Conservation (phyloP, 2,113 vertebrate genomes). For the Notiomystis cincta region DNA sequence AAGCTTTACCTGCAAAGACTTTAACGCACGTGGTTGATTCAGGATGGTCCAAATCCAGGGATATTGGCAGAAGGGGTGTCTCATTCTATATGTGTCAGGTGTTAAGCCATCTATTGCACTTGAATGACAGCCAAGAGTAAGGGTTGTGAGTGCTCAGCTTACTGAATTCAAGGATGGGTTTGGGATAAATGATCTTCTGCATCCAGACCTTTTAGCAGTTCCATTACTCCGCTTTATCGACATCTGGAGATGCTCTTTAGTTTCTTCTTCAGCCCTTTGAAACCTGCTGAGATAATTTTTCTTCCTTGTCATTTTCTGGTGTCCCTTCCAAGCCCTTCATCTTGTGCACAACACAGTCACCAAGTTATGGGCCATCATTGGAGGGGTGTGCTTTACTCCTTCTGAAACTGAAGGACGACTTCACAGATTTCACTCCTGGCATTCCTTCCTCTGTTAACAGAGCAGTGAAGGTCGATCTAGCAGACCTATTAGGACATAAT, state of each 20-base stretch:
- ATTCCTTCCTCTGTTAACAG: neutral
- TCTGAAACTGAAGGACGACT: neutral
- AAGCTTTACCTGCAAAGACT: neutral
- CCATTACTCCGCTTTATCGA: neutral
- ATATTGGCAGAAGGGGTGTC: neutral
- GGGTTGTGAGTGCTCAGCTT: neutral
- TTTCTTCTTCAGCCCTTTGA: neutral
- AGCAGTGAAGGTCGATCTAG: neutral
- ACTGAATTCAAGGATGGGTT: neutral
- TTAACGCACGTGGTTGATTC: neutral
- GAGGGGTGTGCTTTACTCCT: neutral
- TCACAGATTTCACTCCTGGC: neutral
- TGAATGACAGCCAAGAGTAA: neutral
- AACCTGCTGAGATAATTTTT: neutral
- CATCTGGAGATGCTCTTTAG: neutral
- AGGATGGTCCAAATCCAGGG: neutral
- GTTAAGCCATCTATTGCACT: neutral
- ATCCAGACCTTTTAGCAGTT: neutral
- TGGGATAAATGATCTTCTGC: neutral
- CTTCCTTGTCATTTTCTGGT: neutral
- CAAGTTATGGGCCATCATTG: rapidly evolving
- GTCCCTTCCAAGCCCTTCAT: neutral
- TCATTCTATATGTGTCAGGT: neutral
- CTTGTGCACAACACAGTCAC: neutral
- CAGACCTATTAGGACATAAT: neutral